Base-by-base conservation (phyloP, 2,888 invertebrate species). In the Atrina japonica region DNA sequence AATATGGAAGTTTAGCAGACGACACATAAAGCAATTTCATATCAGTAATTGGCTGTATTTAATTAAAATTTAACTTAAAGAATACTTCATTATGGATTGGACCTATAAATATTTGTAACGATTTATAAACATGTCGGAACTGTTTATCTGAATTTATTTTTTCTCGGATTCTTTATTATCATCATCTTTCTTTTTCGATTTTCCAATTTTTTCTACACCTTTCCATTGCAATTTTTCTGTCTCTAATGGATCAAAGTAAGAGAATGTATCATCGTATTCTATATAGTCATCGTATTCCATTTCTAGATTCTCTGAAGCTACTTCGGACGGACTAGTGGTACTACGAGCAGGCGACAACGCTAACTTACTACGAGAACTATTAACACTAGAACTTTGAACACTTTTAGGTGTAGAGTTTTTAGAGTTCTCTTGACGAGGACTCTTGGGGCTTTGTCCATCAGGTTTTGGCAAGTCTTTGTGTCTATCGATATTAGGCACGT, bases 231-330 rank as follows among this genome's bases (percentile, higher is more conserved):
- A 75, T 59, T 84, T 83, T 35, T 83, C 79, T 7, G 83, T 83
- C 64, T 85, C 85, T 53, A 83, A 76, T 5, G 83, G 83, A 70
- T 87, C 87, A 73, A 87, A 87, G 70, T 87, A 87, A 0, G 87
- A 87, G 50, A 86, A 74, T 3, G 87, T 85, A 68, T 87, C 87
- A 68, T 87, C 87, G 70, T 79, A 79, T 59, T 86, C 85, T 5
- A 87, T 81, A 70, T 85, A 87, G 52, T 87, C 87, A 61, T 87
- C 87, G 69, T 87, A 87, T 64, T 87, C 87, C 63, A 87, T 76
- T 66, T 87, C 87, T 29, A 77, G 56, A 21, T 76, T 76, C 11
- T 78, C 83, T 2, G 73, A 71, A 18, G 77, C 70, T 1, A 79
- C 75, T 25, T 84, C 84, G 23, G 86, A 86, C 0, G 86, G 85